Base-by-base conservation (phyloP, 2,113 vertebrate genomes). In the Leucopternis melanops region DNA sequence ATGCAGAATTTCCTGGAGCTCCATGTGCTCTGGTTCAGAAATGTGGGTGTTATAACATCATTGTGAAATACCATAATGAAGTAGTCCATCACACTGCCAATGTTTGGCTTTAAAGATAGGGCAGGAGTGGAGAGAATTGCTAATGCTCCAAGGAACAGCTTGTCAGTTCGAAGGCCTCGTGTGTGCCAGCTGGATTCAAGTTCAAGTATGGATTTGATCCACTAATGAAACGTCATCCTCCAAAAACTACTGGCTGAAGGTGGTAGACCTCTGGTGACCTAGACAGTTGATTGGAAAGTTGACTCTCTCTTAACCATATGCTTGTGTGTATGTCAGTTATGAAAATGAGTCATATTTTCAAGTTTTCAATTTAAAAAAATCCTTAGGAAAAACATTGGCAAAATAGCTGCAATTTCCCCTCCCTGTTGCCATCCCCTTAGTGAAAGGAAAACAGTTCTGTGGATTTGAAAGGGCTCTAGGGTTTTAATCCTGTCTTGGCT, bases 171-270 rank as follows among this genome's bases (percentile, higher is more conserved):
- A 91, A 74, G 86, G 81, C 71, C 81, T 92, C 5, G 0, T 63
- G 11, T 58, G 45, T 94, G 92, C 95, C 96, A 97, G 93, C 87
- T 96, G 90, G 95, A 96, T 94, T 69, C 29, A 45, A 71, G 77
- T 45, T 92, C 73, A 81, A 55, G 62, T 54, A 81, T 92, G 92
- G 89, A 94, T 87, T 73, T 89, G 86, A 91, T 94, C 88, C 66
- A 81, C 84, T 92, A 94, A 88, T 94, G 91, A 94, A 96, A 95
- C 58, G 66, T 71, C 80, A 87, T 66, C 70, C 77, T 94, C 92
- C 77, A 79, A 58, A 95, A 89, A 71, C 86, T 89, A 85, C 86
- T 87, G 92, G 78, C 86, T 94, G 73, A 91, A 94, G 95, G 83
- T 94, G 86, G 70, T 42, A 94, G 89, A 91, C 84, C 89, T 90